A percentile compares a stretch with the other conserved stretches of the same genome.
phyloP scores from a whole-genome alignment of 2,797 vertebrate genomes.

The Decapterus maruadsi region DNA sequence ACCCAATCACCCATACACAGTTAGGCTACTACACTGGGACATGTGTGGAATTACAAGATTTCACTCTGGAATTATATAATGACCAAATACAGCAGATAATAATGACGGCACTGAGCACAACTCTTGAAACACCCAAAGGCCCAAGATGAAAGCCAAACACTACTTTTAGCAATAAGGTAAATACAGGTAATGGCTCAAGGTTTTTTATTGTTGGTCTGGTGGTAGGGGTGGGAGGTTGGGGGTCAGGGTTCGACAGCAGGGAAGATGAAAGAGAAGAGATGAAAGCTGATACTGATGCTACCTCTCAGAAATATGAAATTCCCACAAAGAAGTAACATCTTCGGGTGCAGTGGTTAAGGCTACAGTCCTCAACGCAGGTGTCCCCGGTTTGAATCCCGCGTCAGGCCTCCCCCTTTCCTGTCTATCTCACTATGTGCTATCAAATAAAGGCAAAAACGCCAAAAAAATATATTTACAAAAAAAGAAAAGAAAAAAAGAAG shows the following conservation, averaged over 20 bases:
- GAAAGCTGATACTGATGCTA: constrained; percentile 50
- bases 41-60: constrained; percentile 1
- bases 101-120: constrained; percentile 22
- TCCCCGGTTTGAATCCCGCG: too few species aligned
- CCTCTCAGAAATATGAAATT: constrained; percentile 1
- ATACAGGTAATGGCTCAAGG: neutral
- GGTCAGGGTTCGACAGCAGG: constrained; percentile 40
- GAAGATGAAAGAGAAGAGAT: constrained; percentile 67
- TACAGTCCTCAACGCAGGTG: too few species aligned
- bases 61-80: neutral
- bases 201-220: constrained; percentile 6
- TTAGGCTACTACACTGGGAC: neutral
- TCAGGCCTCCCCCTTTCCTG: too few species aligned
- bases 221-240: neutral
- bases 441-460: too few species aligned
- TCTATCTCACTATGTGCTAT: too few species aligned
- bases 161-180: constrained; percentile 21
- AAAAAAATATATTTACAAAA: too few species aligned
- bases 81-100: neutral
- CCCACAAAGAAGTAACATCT: constrained; percentile 6
- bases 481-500: too few species aligned
- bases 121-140: constrained; percentile 22
- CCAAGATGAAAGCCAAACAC: constrained; percentile 54
- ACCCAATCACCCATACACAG: neutral
- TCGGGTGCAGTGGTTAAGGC: too few species aligned